Evolutionary conservation across 2,113 vertebrate genomes (phyloP).

Genomic region (Calyptomena viridis): DNA sequence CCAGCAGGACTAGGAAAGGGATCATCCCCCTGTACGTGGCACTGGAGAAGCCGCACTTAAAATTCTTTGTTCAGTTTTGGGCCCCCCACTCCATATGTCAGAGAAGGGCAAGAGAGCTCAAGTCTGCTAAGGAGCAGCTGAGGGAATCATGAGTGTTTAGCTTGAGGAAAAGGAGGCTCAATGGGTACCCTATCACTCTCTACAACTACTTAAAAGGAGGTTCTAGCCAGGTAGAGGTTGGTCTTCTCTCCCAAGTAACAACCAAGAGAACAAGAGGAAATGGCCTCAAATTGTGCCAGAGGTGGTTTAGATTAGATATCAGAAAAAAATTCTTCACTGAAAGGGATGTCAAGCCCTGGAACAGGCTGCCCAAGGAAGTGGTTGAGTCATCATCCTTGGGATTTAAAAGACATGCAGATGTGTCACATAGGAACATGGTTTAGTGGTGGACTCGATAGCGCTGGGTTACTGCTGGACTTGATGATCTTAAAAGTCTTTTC

Average conservation of each 20-base stretch:
- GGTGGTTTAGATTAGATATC: neutral
- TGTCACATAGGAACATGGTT: neutral
- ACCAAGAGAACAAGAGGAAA: neutral
- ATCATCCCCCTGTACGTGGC: no score
- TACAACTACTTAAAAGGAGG: rapidly evolving
- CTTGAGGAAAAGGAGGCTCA: neutral
- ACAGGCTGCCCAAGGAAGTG: neutral
- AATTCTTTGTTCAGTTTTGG: neutral
- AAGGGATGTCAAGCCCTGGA: neutral
- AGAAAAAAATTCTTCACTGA: neutral
- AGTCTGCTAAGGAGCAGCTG: neutral
- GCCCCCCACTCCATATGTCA: neutral
- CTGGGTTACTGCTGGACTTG: neutral
- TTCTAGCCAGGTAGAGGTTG: neutral
- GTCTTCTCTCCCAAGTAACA: neutral
- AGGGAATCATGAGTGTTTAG: neutral
- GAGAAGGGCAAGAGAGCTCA: neutral
- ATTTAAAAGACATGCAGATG: neutral
- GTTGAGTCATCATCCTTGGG: neutral
- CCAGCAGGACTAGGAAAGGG: neutral
- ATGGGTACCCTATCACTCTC: neutral
- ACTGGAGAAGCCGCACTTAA: rapidly evolving
- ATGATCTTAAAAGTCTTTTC: neutral
- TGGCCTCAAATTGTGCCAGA: neutral
- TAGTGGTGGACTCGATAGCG: neutral